A percentile compares a stretch with the other conserved stretches of the same genome.
These are phyloP conservation scores for Brachionus sp. DNA, from an alignment of 1,140 invertebrate species.

Conservation along the genomic window DNA sequence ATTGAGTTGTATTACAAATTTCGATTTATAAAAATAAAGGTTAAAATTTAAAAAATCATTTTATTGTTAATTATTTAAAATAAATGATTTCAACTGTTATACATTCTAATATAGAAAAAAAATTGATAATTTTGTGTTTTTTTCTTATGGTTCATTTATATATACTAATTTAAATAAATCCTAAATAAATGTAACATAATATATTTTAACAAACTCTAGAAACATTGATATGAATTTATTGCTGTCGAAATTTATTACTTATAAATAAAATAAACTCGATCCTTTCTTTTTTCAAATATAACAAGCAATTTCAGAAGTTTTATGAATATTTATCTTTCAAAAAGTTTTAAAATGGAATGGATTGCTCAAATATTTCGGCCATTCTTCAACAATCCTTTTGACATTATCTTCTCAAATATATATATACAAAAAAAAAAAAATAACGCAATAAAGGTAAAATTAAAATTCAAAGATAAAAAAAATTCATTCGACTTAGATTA, in stretches of 20 bases:
- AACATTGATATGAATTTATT: not conserved
- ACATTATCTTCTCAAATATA: not conserved
- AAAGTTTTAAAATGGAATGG: not conserved
- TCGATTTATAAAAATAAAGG: too few relatives aligned
- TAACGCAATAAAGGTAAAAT: not conserved
- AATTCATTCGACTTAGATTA: conserved; percentile 37
- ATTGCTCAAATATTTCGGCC: not conserved
- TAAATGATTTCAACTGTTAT: not conserved
- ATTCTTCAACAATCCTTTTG: not conserved
- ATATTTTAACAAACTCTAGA: not conserved
- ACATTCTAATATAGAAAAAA: not conserved
- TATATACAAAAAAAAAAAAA: conserved; percentile 18
- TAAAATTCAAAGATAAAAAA: not conserved
- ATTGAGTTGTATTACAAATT: too few relatives aligned
- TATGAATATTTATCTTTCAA: not conserved
- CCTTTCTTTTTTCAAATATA: not conserved
- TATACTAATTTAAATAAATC: not conserved
- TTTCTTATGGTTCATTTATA: not conserved
- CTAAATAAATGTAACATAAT: not conserved
- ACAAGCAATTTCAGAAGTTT: not conserved
- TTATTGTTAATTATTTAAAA: not conserved
- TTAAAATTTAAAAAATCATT: too few relatives aligned
- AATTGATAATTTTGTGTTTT: not conserved
- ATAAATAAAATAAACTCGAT: not conserved
- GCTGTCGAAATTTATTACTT: not conserved